These are phyloP conservation scores for Thaumatotibia leucotreta DNA, from an alignment of 1,140 invertebrate species.

Conservation along the genomic window DNA sequence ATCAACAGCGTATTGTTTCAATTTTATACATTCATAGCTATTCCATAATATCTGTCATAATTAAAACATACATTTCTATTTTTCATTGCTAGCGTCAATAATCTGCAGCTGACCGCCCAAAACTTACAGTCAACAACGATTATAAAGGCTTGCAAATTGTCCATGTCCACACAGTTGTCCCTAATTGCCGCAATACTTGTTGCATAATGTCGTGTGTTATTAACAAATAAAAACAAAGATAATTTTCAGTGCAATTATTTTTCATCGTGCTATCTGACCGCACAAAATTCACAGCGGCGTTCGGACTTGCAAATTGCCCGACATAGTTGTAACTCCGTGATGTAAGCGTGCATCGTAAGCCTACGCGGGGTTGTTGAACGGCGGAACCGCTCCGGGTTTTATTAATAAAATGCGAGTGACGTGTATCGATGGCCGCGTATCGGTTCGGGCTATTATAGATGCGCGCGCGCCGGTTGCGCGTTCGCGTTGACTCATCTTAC, in stretches of 20 bases:
- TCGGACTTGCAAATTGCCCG: background rate
- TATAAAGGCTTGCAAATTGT: too few relatives aligned
- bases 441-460: slow-evolving; percentile 60
- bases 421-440: slow-evolving; percentile 54
- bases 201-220: too few relatives aligned
- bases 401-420: slow-evolving; percentile 66
- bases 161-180: too few relatives aligned
- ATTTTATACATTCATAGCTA: too few relatives aligned
- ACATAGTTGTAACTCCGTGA: slow-evolving; percentile 25
- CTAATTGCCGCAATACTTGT: too few relatives aligned
- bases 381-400: slow-evolving; percentile 57
- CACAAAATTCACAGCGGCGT: background rate
- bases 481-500: slow-evolving; percentile 7
- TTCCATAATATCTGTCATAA: too few relatives aligned
- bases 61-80: too few relatives aligned
- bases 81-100: too few relatives aligned
- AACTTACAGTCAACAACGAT: too few relatives aligned
- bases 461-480: slow-evolving; percentile 40
- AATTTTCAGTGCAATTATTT: background rate
- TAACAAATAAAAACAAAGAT: too few relatives aligned
- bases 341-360: slow-evolving; percentile 36
- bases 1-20: too few relatives aligned
- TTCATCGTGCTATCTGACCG: background rate
- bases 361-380: slow-evolving; percentile 63
- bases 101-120: too few relatives aligned